phyloP scores from a whole-genome alignment of 1,140 invertebrate genomes.

The Macrobrachium rosenbergii region DNA sequence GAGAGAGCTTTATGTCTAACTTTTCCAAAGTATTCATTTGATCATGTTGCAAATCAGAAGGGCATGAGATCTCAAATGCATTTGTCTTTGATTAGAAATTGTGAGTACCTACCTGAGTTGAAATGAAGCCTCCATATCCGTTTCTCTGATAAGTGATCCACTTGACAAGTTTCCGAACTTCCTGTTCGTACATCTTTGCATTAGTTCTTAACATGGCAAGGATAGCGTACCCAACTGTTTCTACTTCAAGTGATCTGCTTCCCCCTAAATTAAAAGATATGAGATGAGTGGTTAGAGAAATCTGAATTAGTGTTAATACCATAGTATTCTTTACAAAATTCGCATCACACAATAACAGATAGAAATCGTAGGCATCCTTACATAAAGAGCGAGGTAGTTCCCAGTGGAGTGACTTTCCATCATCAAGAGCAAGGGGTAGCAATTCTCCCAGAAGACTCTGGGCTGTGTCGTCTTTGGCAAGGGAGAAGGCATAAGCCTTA shows the following conservation, averaged over 20 bases:
- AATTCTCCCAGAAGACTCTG: conserved; percentile 59
- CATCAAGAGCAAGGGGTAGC: conserved; percentile 52
- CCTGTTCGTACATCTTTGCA: background rate
- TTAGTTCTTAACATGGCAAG: conserved; percentile 74
- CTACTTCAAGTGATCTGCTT: conserved; percentile 74
- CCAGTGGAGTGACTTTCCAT: conserved; percentile 71
- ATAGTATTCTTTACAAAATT: background rate
- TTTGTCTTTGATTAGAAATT: too few relatives aligned
- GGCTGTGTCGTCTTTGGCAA: conserved; percentile 71
- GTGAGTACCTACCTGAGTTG: conserved; percentile 19
- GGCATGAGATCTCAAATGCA: too few relatives aligned
- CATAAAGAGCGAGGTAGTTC: background rate
- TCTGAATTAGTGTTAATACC: conserved; percentile 65
- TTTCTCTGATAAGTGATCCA: conserved; percentile 46
- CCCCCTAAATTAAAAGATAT: conserved; percentile 66
- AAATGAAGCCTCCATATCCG: conserved; percentile 25
- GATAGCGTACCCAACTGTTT: conserved; percentile 83
- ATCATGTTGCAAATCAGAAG: background rate
- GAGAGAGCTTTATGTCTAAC: too few relatives aligned
- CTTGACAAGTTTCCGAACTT: conserved; percentile 34
- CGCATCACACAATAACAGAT: background rate
- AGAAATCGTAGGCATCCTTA: background rate
- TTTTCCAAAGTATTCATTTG: too few relatives aligned
- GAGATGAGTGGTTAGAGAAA: background rate
- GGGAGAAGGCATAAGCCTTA: conserved; percentile 69